Base-by-base conservation (phyloP, 2,797 vertebrate species). In the Molossus alvarezi region DNA sequence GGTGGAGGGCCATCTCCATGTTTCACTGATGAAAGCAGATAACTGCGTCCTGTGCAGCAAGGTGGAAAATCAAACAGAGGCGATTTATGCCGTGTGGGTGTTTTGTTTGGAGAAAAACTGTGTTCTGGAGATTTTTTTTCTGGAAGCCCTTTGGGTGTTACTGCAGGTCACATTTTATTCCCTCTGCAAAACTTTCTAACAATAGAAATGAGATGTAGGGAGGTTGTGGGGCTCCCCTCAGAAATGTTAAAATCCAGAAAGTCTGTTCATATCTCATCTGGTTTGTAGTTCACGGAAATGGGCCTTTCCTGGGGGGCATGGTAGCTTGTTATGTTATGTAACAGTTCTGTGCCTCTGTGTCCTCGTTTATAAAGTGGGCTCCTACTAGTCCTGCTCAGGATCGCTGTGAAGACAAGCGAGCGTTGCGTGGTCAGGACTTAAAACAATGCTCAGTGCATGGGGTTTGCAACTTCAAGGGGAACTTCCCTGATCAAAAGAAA, bases 21-120 rank as follows among this genome's bases (percentile, higher is more conserved):
- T 79, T 75, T 80, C 92, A 13, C 55, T 37, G 96, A 60, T 86
- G 88, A 83, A 93, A 92, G 83, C 18, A 90, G 94, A 75, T 71
- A 25, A 62, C 20, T 3, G 0, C 0, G 37, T 6, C 1, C 71
- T 5, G 0, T 29, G 72, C 48, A 6, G 65, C 51, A 1, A 23
- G 25, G 55, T 88, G 7, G 64, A 33, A 48, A 15, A 3, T 23
- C 48, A 48, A 69, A 60, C 6, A 72, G n/a, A 51, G 45, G 13
- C 45, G 0, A 0, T 1, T 18, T 23, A 4, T 53, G 41, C 4
- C 9, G 51, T 21, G 37, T 33, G 4, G 15, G 27, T 14, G 15
- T 37, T 21, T 86, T 27, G 41, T 53, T 48, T 58, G 13, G 17
- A 84, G 41, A 41, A 75, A 53, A 51, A 13, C 37, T 2, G 8